Evolutionary conservation across 1,140 invertebrate species (phyloP).

Genomic region (Arion vulgaris): DNA sequence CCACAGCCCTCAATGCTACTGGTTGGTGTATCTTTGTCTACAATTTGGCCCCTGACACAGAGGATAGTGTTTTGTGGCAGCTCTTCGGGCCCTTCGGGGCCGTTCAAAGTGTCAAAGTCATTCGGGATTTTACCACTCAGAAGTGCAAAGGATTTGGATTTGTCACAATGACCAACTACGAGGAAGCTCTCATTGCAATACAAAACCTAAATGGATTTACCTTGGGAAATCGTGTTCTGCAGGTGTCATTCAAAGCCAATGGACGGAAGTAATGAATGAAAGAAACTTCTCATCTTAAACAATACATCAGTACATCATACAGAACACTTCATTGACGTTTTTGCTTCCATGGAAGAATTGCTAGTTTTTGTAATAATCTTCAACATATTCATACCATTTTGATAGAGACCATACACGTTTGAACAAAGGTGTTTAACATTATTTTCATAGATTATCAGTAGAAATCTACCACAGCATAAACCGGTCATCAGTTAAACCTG

Average conservation of each 20-base stretch:
- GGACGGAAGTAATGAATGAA: conserved; percentile 71
- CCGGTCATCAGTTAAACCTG: too few relatives aligned
- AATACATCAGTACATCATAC: neutral
- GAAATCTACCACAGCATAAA: too few relatives aligned
- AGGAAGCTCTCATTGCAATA: conserved; percentile 97
- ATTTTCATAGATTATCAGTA: neutral
- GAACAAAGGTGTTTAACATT: too few relatives aligned
- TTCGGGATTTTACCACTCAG: conserved; percentile 96
- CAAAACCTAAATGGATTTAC: conserved; percentile 98
- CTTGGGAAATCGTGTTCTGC: conserved; percentile 95
- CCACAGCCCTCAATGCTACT: conserved; percentile 64
- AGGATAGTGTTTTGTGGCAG: conserved; percentile 99
- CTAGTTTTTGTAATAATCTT: neutral
- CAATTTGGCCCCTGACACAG: conserved; percentile 97
- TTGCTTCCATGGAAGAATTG: neutral
- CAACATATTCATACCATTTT: neutral
- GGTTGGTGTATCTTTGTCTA: conserved; percentile 99
- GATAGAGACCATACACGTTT: neutral
- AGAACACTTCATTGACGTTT: neutral
- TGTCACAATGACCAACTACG: conserved; percentile 99
- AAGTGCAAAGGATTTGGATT: conserved; percentile 99
- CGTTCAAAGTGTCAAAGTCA: conserved; percentile 96
- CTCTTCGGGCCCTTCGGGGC: conserved; percentile 99
- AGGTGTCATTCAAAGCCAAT: conserved; percentile 90
- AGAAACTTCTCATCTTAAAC: neutral